Base-by-base conservation (phyloP, 2,888 invertebrate genomes). In the Thereva unica region DNA sequence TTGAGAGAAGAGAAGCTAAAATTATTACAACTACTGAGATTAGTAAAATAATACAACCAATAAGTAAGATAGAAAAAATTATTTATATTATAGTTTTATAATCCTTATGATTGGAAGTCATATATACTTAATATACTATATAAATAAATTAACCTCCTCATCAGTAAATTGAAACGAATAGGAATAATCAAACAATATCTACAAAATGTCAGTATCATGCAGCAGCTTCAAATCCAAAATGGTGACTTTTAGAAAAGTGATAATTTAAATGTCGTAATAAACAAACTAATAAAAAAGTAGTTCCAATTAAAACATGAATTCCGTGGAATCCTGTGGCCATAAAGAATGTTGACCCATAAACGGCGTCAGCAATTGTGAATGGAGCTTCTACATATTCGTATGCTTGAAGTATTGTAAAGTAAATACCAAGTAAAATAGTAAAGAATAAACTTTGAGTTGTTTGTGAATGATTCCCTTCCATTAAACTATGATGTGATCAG, bases 291-390 rank as follows among this genome's bases (percentile, higher is more conserved):
- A 87, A 73, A 73, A 87, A 87, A 34, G 82, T 77, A 35, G 84
- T 83, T 71, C 86, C 87, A 77, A 87, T 85, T 73, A 90, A 81
- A 52, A 90, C 89, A 83, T 90, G 90, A 63, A 89, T 10, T 3
- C 89, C 90, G 76, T 91, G 90, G 42, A 91, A 90, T 78, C 90
- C 90, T 68, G 89, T 91, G 65, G 88, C 85, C 76, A 90, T 83
- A 84, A 86, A 90, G 82, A 90, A 91, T 53, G 85, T 84, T 57
- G 87, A 85, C 0, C 89, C 89, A 80, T 87, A 90, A 73, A 85
- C 80, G 72, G 87, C 84, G 76, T 86, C 86, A 4, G 83, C 77
- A 74, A 87, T 84, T 70, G 83, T 76, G 78, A 87, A 88, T 1
- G 80, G 78, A 0, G 88, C 84, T 83, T 87, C 85, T 68, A 82